Evolutionary conservation across 2,113 vertebrate genomes (phyloP).

Genomic region (Gopherus evgoodei): DNA sequence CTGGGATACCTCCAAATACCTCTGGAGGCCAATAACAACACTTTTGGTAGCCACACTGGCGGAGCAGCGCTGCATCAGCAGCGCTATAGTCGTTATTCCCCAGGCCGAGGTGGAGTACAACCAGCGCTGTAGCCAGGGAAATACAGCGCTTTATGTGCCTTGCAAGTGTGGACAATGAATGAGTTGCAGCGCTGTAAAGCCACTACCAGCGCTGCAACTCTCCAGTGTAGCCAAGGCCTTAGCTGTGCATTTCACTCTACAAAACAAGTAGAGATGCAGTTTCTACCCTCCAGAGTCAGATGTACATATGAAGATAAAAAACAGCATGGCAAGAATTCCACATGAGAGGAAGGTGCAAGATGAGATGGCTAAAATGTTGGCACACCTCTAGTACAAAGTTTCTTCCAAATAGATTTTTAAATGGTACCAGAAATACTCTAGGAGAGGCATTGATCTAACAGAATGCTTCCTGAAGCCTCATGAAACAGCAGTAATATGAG

Average conservation of each 20-base stretch:
- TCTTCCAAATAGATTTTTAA: neutral
- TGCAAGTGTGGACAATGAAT: too few species aligned
- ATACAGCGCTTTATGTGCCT: too few species aligned
- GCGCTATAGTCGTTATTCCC: too few species aligned
- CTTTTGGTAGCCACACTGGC: too few species aligned
- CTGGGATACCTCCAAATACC: too few species aligned
- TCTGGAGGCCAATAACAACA: too few species aligned
- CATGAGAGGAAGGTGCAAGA: neutral
- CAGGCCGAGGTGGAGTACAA: too few species aligned
- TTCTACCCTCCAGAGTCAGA: neutral
- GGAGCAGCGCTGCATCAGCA: too few species aligned
- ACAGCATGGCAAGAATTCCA: neutral
- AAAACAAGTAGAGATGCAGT: neutral
- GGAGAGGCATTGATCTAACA: neutral
- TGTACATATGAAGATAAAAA: neutral
- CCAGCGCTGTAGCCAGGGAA: too few species aligned
- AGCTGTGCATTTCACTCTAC: neutral
- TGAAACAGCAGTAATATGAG: accelerated
- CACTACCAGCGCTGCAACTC: too few species aligned
- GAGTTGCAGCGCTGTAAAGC: too few species aligned
- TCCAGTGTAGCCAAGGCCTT: neutral
- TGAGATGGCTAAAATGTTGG: neutral
- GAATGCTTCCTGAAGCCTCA: neutral
- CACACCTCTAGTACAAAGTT: neutral
- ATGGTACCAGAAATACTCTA: neutral